A percentile compares a stretch with the other conserved stretches of the same genome.
phyloP scores from a whole-genome alignment of 2,888 invertebrate genomes.

The Prenolepis imparis region DNA sequence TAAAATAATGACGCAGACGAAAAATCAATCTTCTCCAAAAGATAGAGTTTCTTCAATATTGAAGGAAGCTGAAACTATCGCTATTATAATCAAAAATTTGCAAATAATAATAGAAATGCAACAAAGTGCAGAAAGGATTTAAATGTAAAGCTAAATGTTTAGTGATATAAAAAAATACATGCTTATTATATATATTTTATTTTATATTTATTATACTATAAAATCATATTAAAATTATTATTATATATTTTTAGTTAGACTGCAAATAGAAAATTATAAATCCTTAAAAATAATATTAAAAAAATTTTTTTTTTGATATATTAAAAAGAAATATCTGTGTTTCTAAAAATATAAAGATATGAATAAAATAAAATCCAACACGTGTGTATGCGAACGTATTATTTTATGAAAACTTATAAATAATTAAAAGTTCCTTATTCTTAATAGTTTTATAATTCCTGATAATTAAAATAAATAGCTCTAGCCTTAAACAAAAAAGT shows the following conservation, averaged over 20 bases:
- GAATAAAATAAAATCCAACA: no score
- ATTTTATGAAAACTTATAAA: no score
- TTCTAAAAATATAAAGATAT: neutral
- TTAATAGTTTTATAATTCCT: no score
- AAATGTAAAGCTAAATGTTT: neutral
- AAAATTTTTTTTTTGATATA: neutral
- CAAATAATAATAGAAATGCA: slow-evolving; percentile 14
- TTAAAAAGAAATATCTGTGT: neutral
- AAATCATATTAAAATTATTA: neutral
- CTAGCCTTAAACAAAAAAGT: no score
- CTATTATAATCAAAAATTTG: slow-evolving; percentile 22
- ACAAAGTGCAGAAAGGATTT: neutral
- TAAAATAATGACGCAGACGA: slow-evolving; percentile 60
- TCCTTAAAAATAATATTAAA: slow-evolving; percentile 6
- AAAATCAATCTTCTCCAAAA: slow-evolving; percentile 45
- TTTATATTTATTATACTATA: slow-evolving; percentile 9
- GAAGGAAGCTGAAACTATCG: slow-evolving; percentile 13
- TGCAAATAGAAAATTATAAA: neutral
- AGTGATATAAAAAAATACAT: neutral
- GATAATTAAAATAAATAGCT: no score
- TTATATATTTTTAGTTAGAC: neutral
- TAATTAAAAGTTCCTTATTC: no score
- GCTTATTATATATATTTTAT: neutral
- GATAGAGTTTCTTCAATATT: slow-evolving; percentile 22
- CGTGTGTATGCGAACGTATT: no score